A percentile compares a stretch with the other conserved stretches of the same genome.
Conservation (phyloP, 1,140 invertebrate species). For the Bombus cullumanus region DNA sequence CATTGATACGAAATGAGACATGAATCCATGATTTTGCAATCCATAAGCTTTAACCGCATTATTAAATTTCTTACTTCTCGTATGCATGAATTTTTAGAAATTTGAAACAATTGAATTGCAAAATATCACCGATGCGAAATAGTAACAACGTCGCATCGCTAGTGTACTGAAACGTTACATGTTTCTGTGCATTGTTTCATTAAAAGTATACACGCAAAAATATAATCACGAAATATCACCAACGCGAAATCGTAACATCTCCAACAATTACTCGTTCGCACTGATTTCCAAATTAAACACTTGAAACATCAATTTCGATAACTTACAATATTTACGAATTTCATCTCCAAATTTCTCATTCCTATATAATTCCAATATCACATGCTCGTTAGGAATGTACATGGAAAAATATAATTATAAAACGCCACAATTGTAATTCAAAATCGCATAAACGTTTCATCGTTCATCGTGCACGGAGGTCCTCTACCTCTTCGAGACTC, state of each 20-base stretch:
- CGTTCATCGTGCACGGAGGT: not conserved
- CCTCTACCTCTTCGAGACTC: not conserved
- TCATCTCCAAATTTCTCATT: too few species aligned
- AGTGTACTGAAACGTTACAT: too few species aligned
- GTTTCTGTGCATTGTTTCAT: not conserved
- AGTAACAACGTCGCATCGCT: not conserved
- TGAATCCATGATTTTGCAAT: not conserved
- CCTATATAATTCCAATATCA: too few species aligned
- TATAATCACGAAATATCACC: not conserved
- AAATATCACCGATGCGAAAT: not conserved
- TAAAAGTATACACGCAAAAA: not conserved
- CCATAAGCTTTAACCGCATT: not conserved
- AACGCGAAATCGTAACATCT: not conserved
- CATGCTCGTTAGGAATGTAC: too few species aligned
- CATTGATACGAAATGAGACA: not conserved
- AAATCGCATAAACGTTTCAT: not conserved
- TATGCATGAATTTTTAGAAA: not conserved
- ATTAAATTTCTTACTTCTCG: not conserved
- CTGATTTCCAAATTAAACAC: too few species aligned
- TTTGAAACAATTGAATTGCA: not conserved
- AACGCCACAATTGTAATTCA: not conserved
- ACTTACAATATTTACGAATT: too few species aligned
- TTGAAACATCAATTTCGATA: too few species aligned
- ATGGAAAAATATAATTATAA: not conserved
- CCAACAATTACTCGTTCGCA: too few species aligned